Conservation (phyloP, 2,797 vertebrate species). For the Sphenopsis melanotis region DNA sequence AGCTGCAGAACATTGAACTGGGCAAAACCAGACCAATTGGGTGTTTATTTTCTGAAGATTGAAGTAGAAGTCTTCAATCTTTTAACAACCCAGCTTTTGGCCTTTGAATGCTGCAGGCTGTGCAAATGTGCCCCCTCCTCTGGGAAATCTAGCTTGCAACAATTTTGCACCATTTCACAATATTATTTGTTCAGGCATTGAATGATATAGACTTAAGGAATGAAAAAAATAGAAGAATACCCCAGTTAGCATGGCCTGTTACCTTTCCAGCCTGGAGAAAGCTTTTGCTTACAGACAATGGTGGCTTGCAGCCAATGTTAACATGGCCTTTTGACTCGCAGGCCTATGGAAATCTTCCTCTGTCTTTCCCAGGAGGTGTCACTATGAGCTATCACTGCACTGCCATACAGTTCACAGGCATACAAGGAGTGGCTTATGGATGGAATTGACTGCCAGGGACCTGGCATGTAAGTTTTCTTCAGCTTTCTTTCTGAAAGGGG, state of each 20-base stretch:
- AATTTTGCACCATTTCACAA: not conserved
- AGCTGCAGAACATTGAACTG: not conserved
- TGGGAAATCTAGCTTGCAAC: slow-evolving; percentile 3
- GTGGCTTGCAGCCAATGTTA: slow-evolving; percentile 15
- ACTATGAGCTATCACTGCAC: not conserved
- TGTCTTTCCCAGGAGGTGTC: slow-evolving; percentile 9
- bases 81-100: not conserved
- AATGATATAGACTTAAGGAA: not conserved
- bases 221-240: not conserved
- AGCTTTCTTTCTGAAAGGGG: not conserved
- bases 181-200: not conserved
- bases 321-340: not conserved
- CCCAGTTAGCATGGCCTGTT: not conserved
- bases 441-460: not conserved
- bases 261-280: not conserved
- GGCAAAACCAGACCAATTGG: not conserved
- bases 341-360: not conserved
- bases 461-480: not conserved
- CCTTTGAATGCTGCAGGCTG: not conserved
- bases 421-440: not conserved
- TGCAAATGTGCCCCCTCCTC: not conserved
- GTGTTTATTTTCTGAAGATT: slow-evolving; percentile 2
- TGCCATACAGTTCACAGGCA: not conserved
- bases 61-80: slow-evolving; percentile 7
- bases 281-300: not conserved